Conservation (phyloP, 1,140 invertebrate genomes). For the Battus philenor region DNA sequence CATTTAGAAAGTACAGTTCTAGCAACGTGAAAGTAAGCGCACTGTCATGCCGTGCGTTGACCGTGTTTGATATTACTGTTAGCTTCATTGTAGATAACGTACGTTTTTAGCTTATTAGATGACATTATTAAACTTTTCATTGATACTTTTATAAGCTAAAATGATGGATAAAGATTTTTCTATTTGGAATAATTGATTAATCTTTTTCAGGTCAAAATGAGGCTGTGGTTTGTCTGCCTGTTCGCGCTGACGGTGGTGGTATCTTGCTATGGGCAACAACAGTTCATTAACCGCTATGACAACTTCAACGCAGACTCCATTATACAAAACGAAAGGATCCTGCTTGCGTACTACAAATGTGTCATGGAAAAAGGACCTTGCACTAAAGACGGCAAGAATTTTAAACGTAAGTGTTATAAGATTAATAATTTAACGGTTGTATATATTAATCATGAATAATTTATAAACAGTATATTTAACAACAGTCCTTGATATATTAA, state of each 20-base stretch:
- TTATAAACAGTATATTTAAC: too few species aligned
- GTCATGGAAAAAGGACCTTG: slow-evolving; percentile 83
- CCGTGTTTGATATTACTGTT: slow-evolving; percentile 11
- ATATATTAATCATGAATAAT: too few species aligned
- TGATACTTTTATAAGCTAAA: too few species aligned
- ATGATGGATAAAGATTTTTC: slow-evolving; percentile 4
- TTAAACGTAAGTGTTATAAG: slow-evolving; percentile 67
- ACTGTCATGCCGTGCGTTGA: slow-evolving; percentile 1
- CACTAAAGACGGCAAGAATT: slow-evolving; percentile 78
- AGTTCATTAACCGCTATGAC: slow-evolving; percentile 66
- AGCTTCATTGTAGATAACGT: slow-evolving; percentile 1
- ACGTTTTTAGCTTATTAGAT: background rate
- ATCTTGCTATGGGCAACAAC: slow-evolving; percentile 38
- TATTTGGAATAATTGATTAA: slow-evolving; percentile 6
- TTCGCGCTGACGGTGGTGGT: slow-evolving; percentile 56
- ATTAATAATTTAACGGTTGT: too few species aligned
- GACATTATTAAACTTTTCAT: background rate
- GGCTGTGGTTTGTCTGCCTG: slow-evolving; percentile 29
- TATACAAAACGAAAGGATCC: slow-evolving; percentile 80
- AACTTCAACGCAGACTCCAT: slow-evolving; percentile 82
- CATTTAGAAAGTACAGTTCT: slow-evolving; percentile 12
- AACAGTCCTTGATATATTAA: too few species aligned
- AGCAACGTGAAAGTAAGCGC: slow-evolving; percentile 9
- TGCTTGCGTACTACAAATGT: slow-evolving; percentile 83
- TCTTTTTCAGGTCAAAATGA: slow-evolving; percentile 41